Base-by-base conservation (phyloP, 2,113 vertebrate species). In the Silurus glanis region DNA sequence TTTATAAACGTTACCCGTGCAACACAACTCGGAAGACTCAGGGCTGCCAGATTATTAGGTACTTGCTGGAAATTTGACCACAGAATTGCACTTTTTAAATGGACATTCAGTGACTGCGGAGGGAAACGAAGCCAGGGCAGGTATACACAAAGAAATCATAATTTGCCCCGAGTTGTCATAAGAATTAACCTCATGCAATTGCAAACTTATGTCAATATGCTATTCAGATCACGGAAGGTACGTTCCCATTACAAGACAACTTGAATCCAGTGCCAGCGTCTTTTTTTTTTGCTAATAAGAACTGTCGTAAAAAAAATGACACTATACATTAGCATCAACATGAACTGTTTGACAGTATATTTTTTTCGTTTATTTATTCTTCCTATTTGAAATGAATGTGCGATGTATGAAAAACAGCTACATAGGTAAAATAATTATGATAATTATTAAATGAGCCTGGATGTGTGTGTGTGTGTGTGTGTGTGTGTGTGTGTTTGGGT, bases 401-500 rank as follows among this genome's bases (percentile, higher is more conserved):
- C 64, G 16, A 64, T n/a, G 5, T 49, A 49, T 62, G 58, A 81
- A 81, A 71, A 66, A 80, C 16, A 6, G 59, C n/a, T 82, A 66
- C 19, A 51, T 49, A 66, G 47, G 21, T 80, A 66, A 64, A 82
- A 82, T 64, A 82, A 64, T 82, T 47, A 62, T 62, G 4, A 25
- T 64, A 82, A 82, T 82, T 82, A 64, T 80, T 59, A 80, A 80
- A 80, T 59, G 78, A 64, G 45, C 23, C 0, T 82, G 80, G 28
- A 21, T 47, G n/a, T 47, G 71, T 49, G 7, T 51, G 71, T 74
- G 56, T 61, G 79, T 56, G 55, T 59, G 8, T 37, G 67, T 69
- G 67, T 69, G 67, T 69, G 66, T 69, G 66, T 37, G 66, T 69
- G 66, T 69, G 66, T 69, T n/a, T 69, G 66, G 25, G 66, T 69